Evolutionary conservation across 2,797 vertebrate genomes (phyloP), one percentile per base, ranked within the genome.

Genomic region (Phrynocephalus forsythii): DNA sequence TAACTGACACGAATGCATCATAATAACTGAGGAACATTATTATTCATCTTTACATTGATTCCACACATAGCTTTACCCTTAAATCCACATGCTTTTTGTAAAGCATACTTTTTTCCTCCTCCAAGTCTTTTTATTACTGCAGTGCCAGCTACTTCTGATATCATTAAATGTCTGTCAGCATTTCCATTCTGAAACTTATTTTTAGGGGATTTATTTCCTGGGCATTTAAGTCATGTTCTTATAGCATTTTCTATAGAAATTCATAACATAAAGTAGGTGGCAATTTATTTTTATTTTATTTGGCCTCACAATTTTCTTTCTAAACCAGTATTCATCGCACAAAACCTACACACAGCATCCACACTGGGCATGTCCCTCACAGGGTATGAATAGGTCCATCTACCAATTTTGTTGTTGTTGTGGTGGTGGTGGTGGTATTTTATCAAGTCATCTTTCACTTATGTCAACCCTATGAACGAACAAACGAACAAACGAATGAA

Each of bases 101-200:
- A 95, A 86, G 81, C 77, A 89, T 52, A 91, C 28, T 91, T 88
- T 50, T 93, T 93, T 91, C 94, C 82, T 28, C 92, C 91, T 92
- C 84, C 44, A 94, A 95, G 86, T 94, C 92, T 81, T 94, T 96
- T 95, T 95, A 95, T 95, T 95, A 91, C 77, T 92, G 24, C 88
- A 90, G 56, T 94, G 84, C 92, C 91, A 94, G 90, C 90, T 94
- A 93, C 87, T 94, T 91, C 86, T 91, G 88, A 81, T 95, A 84
- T 94, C 76, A 0, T 94, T 95, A 92, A 95, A 94, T 91, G 91
- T 92, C 94, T 96, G 94, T 94, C 92, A 95, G 89, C 79, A 94
- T 95, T 96, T 96, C 94, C 92, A 95, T 94, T 95, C 87, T 87
- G 94, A 96, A 94, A 84, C 84, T 95, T 95, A 93, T 94, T 95